These are phyloP conservation scores for Aphelocoma californica DNA, from an alignment of 2,797 vertebrate species.

Conservation along the genomic window DNA sequence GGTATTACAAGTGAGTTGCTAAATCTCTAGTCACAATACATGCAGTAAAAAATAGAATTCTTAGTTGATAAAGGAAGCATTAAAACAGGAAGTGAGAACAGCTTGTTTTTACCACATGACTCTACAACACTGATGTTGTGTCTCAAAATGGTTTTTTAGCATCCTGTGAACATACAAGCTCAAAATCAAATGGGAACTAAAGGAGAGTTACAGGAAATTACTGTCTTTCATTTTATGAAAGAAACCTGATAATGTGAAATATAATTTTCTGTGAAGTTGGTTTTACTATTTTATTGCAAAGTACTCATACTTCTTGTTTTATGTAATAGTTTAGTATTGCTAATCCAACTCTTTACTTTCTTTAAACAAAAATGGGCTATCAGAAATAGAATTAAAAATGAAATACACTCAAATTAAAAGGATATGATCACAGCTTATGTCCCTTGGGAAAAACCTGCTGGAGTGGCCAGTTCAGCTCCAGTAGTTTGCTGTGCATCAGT, in stretches of 20 bases:
- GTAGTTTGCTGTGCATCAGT: background rate
- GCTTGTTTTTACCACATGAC: background rate
- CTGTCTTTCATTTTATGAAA: background rate
- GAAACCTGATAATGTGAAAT: background rate
- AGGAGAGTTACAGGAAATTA: accelerated
- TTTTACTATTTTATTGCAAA: background rate
- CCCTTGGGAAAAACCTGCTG: background rate
- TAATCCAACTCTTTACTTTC: background rate
- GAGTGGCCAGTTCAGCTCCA: background rate
- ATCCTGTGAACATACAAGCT: background rate
- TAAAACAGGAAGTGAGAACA: background rate
- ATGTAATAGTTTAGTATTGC: background rate
- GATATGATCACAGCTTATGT: background rate
- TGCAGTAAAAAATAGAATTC: background rate
- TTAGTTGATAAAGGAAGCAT: background rate
- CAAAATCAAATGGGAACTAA: background rate
- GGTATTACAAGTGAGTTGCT: background rate
- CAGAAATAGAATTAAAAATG: background rate
- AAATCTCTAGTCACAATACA: background rate
- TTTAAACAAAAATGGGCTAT: background rate
- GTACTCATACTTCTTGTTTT: background rate
- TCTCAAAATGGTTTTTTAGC: background rate
- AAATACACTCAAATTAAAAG: background rate
- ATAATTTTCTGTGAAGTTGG: background rate
- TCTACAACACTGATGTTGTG: background rate